Evolutionary conservation across 2,113 vertebrate species (phyloP).

Genomic region (Nesoenas mayeri): DNA sequence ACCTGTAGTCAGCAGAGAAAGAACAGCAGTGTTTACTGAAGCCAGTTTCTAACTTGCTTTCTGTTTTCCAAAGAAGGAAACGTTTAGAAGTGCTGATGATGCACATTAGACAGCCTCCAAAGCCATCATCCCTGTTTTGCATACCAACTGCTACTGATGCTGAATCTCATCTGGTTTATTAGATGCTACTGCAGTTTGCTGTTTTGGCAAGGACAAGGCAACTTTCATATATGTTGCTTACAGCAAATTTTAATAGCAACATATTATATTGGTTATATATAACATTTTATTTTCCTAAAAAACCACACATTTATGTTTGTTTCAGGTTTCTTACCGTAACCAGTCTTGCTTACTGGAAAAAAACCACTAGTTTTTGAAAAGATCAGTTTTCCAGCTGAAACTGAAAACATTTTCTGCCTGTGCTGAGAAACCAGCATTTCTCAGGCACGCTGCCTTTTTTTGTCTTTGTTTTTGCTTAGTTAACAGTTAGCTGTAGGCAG

Average conservation of each 20-base stretch:
- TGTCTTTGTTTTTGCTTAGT: slow-evolving; percentile 65
- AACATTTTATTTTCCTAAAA: slow-evolving; percentile 71
- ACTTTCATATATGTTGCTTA: slow-evolving; percentile 4
- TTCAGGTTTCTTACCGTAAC: slow-evolving; percentile 72
- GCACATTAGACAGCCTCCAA: neutral
- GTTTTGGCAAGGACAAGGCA: neutral
- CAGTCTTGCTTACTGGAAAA: slow-evolving; percentile 76
- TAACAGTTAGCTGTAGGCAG: slow-evolving; percentile 41
- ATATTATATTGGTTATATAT: slow-evolving; percentile 46
- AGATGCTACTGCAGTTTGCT: neutral
- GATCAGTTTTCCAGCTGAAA: slow-evolving; percentile 81
- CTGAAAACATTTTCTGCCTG: slow-evolving; percentile 75
- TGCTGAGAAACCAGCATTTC: slow-evolving; percentile 76
- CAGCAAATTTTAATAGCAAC: slow-evolving; percentile 57
- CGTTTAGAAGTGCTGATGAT: slow-evolving; percentile 14
- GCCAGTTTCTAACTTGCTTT: slow-evolving; percentile 28
- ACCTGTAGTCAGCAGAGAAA: neutral
- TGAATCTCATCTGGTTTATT: neutral
- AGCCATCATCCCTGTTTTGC: slow-evolving; percentile 40
- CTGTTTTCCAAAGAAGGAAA: slow-evolving; percentile 39
- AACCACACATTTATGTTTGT: slow-evolving; percentile 63
- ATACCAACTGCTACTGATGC: neutral
- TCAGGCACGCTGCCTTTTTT: slow-evolving; percentile 48
- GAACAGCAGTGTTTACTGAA: slow-evolving; percentile 18
- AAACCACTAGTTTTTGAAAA: slow-evolving; percentile 68